These are phyloP conservation scores for Belgica antarctica DNA, from an alignment of 2,888 invertebrate genomes.

Conservation along the genomic window DNA sequence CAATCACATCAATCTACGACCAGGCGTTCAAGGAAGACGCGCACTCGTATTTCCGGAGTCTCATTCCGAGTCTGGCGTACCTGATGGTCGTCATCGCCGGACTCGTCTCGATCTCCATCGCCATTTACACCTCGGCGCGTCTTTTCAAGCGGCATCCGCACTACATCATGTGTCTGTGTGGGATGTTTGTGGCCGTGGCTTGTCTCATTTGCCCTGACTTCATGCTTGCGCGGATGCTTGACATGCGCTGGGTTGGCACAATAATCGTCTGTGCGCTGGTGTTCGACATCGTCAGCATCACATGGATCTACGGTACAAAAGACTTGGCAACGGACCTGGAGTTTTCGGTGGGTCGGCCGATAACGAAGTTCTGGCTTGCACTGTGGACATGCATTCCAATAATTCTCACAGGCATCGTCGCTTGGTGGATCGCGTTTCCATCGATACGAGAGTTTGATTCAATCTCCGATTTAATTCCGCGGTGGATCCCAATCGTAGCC, in stretches of 20 bases:
- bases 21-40: slow-evolving; percentile 48
- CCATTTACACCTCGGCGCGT: slow-evolving; percentile 53
- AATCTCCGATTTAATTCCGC: slow-evolving; percentile 51
- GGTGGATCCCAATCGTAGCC: slow-evolving; percentile 54
- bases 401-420: slow-evolving; percentile 52
- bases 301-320: slow-evolving; percentile 55
- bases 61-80: slow-evolving; percentile 52
- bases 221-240: slow-evolving; percentile 51
- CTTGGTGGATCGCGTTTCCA: slow-evolving; percentile 55
- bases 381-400: slow-evolving; percentile 54
- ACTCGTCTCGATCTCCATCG: slow-evolving; percentile 51
- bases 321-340: slow-evolving; percentile 55
- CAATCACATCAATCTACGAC: slow-evolving; percentile 54
- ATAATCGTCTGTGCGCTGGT: slow-evolving; percentile 52
- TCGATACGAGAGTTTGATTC: slow-evolving; percentile 51
- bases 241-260: slow-evolving; percentile 53
- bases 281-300: slow-evolving; percentile 53
- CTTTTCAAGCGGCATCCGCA: slow-evolving; percentile 53
- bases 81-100: slow-evolving; percentile 51
- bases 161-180: slow-evolving; percentile 53
- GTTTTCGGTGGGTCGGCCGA: slow-evolving; percentile 55
- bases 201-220: slow-evolving; percentile 52
- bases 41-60: slow-evolving; percentile 48
- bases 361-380: slow-evolving; percentile 53
- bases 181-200: slow-evolving; percentile 51